Conservation (phyloP, 2,797 vertebrate genomes). For the Nyctibius grandis region DNA sequence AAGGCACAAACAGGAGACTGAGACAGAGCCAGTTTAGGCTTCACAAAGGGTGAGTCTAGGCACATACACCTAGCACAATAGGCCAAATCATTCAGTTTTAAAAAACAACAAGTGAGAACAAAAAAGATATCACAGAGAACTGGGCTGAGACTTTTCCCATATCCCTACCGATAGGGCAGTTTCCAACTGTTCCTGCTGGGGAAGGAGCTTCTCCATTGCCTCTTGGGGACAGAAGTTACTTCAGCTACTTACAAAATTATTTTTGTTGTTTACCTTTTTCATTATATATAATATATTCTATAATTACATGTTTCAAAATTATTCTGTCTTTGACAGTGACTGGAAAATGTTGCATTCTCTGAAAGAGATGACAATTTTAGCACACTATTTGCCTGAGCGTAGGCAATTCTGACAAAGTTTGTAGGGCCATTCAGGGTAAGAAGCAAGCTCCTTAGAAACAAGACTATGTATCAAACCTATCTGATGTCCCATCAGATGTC, state of each 20-base stretch:
- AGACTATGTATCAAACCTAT: background rate
- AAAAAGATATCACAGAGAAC: background rate
- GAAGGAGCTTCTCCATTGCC: background rate
- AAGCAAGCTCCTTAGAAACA: background rate
- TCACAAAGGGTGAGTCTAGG: background rate
- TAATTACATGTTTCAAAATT: background rate
- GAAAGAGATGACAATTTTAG: background rate
- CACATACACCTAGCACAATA: background rate
- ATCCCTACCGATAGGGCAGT: background rate
- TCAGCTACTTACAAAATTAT: background rate
- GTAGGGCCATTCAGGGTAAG: accelerated
- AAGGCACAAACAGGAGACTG: background rate
- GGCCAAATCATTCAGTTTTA: accelerated
- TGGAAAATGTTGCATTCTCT: background rate
- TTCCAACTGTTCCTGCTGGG: background rate
- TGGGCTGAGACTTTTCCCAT: background rate
- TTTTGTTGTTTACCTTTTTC: background rate
- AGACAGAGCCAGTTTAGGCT: background rate
- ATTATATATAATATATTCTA: background rate
- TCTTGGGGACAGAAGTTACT: background rate
- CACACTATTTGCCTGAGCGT: background rate
- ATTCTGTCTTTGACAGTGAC: background rate
- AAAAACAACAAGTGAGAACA: background rate
- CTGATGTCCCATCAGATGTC: background rate
- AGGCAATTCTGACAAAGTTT: background rate